These are phyloP conservation scores for Bhutanitis thaidina DNA, from an alignment of 2,888 invertebrate genomes.

Conservation along the genomic window DNA sequence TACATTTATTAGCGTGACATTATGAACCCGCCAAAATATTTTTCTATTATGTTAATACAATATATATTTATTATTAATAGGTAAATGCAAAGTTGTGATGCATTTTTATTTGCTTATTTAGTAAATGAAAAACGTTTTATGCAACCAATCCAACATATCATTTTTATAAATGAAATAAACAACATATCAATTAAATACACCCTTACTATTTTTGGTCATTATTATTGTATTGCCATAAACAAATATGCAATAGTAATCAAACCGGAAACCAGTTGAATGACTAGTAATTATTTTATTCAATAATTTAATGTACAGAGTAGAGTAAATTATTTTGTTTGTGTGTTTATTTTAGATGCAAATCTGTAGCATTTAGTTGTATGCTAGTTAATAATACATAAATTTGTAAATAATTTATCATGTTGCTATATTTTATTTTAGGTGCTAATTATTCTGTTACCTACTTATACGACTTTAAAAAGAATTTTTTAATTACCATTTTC, in stretches of 20 bases:
- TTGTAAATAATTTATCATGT: slow-evolving; percentile 69
- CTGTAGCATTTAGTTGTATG: slow-evolving; percentile 59
- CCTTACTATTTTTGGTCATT: background rate
- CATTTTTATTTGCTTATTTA: slow-evolving; percentile 21
- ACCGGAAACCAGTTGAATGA: slow-evolving; percentile 45
- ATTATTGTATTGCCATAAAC: slow-evolving; percentile 12
- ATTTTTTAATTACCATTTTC: slow-evolving; percentile 28
- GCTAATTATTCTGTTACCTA: slow-evolving; percentile 56
- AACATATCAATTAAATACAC: background rate
- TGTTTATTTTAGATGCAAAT: slow-evolving; percentile 56
- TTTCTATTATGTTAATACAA: slow-evolving; percentile 12
- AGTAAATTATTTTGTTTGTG: slow-evolving; percentile 71
- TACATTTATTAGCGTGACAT: slow-evolving; percentile 20
- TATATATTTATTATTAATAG: slow-evolving; percentile 14
- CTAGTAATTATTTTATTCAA: slow-evolving; percentile 43
- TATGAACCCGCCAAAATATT: slow-evolving; percentile 22
- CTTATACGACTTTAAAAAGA: slow-evolving; percentile 31
- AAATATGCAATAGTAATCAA: slow-evolving; percentile 14
- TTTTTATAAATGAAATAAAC: slow-evolving; percentile 8
- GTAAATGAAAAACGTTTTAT: slow-evolving; percentile 13
- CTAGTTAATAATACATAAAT: slow-evolving; percentile 59
- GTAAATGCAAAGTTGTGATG: slow-evolving; percentile 21
- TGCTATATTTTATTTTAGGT: slow-evolving; percentile 72
- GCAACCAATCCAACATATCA: slow-evolving; percentile 22
- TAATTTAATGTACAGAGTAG: slow-evolving; percentile 70